phyloP scores from a whole-genome alignment of 2,888 invertebrate genomes.

The Prenolepis imparis region DNA sequence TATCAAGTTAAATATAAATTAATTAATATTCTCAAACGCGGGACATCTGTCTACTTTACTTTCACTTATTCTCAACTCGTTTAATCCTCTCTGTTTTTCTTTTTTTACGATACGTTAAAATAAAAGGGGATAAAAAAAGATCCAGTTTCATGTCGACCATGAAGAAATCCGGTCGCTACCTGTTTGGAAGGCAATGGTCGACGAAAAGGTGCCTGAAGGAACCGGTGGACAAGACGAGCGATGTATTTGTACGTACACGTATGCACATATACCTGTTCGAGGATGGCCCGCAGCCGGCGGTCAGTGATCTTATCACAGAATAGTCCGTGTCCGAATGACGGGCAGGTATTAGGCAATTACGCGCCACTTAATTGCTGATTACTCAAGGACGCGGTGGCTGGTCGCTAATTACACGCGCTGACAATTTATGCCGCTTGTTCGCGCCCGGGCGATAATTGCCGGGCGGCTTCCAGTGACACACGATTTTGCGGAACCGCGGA shows the following conservation, averaged over 20 bases:
- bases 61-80: conserved; percentile 23
- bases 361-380: conserved; percentile 78
- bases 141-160: conserved; percentile 16
- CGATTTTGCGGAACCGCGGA: conserved; percentile 28
- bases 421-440: conserved; percentile 68
- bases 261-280: conserved; percentile 60
- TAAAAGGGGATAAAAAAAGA: conserved; percentile 12
- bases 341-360: conserved; percentile 79
- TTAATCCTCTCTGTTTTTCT: conserved; percentile 19
- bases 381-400: conserved; percentile 67
- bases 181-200: conserved; percentile 64
- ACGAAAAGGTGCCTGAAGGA: conserved; percentile 57
- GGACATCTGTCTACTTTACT: conserved; percentile 27
- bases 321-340: conserved; percentile 75
- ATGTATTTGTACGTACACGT: conserved; percentile 38
- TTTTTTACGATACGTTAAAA: conserved; percentile 13
- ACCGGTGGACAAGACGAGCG: conserved; percentile 44
- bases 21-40: conserved; percentile 1
- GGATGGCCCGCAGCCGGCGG: conserved; percentile 65
- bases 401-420: conserved; percentile 68
- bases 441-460: conserved; percentile 65
- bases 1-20: background rate
- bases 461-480: conserved; percentile 16
- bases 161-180: conserved; percentile 68
- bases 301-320: conserved; percentile 73